A percentile compares a stretch with the other conserved stretches of the same genome.
Conservation (phyloP, 2,797 vertebrate genomes). For the Eidolon dupreanum region DNA sequence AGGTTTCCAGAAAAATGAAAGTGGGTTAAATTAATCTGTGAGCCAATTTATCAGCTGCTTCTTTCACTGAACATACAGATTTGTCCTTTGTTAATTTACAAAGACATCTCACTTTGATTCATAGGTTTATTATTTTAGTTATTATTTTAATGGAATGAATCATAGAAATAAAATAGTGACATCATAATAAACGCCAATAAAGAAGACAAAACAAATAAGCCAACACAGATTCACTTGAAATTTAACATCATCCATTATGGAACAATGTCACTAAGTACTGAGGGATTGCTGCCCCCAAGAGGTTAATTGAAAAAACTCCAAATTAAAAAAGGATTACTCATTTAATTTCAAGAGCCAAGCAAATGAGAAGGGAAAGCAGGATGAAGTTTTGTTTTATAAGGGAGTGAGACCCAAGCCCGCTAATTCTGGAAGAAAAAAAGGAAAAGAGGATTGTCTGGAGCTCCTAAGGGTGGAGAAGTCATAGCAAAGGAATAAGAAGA, state of each 20-base stretch:
- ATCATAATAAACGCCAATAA: not conserved
- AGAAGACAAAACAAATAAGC: not conserved
- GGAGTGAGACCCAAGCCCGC: not conserved
- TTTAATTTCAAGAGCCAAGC: not conserved
- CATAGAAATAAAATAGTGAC: not conserved
- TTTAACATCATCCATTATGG: not conserved
- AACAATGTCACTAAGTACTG: slow-evolving; percentile 19
- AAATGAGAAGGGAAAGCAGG: not conserved
- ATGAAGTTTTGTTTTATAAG: not conserved
- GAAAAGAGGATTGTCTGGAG: not conserved
- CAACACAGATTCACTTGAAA: not conserved
- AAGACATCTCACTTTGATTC: slow-evolving; percentile 34
- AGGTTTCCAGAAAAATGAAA: slow-evolving; percentile 32
- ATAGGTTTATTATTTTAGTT: slow-evolving; percentile 1
- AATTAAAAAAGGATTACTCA: not conserved
- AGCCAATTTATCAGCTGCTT: slow-evolving; percentile 27
- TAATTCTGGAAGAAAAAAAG: not conserved
- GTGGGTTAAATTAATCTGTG: not conserved
- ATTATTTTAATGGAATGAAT: not conserved
- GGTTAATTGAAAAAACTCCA: slow-evolving; percentile 59
- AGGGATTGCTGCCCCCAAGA: slow-evolving; percentile 82
- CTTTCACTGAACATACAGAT: not conserved
- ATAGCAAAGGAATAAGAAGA: not conserved
- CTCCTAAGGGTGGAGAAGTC: not conserved
- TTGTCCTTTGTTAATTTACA: not conserved